These are phyloP conservation scores for Phyllotreta cruciferae DNA, from an alignment of 2,888 invertebrate species.

Conservation along the genomic window DNA sequence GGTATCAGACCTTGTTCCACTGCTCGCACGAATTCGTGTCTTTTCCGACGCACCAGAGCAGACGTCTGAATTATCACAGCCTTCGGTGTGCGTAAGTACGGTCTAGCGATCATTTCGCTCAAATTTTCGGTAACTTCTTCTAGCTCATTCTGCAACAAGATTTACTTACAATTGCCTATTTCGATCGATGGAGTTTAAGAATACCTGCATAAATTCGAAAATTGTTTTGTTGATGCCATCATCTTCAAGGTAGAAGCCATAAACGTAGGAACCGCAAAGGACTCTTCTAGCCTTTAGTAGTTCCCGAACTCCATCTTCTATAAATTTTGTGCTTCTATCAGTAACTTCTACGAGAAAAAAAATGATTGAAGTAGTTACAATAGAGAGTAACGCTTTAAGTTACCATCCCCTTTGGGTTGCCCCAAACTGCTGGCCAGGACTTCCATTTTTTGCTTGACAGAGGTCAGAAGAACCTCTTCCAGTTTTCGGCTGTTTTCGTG, in stretches of 20 bases:
- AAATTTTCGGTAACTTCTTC: conserved; percentile 71
- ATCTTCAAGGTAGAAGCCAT: conserved; percentile 71
- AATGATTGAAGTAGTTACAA: neutral
- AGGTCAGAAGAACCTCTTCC: conserved; percentile 67
- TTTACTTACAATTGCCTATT: too few species aligned
- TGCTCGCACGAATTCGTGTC: conserved; percentile 69
- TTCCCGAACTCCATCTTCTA: conserved; percentile 71
- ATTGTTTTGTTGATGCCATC: conserved; percentile 71
- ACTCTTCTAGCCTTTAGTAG: conserved; percentile 69
- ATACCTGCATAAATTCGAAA: conserved; percentile 74
- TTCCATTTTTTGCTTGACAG: conserved; percentile 69
- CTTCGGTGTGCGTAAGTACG: conserved; percentile 69
- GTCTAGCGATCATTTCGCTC: conserved; percentile 70
- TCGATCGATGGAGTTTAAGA: conserved; percentile 3
- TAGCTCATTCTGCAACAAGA: conserved; percentile 65
- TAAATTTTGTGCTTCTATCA: conserved; percentile 63
- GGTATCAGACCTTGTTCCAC: conserved; percentile 66
- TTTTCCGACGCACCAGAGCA: conserved; percentile 65
- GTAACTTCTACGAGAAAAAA: conserved; percentile 52
- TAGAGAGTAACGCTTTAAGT: neutral
- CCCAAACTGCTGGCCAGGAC: conserved; percentile 64
- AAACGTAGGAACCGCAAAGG: conserved; percentile 72
- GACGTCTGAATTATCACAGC: conserved; percentile 69
- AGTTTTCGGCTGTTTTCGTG: conserved; percentile 71
- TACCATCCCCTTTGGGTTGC: conserved; percentile 57